Percentiles rank a stretch among this genome's conserved stretches.
phyloP scores from a whole-genome alignment of 2,113 vertebrate genomes.

The Balaenoptera acutorostrata region DNA sequence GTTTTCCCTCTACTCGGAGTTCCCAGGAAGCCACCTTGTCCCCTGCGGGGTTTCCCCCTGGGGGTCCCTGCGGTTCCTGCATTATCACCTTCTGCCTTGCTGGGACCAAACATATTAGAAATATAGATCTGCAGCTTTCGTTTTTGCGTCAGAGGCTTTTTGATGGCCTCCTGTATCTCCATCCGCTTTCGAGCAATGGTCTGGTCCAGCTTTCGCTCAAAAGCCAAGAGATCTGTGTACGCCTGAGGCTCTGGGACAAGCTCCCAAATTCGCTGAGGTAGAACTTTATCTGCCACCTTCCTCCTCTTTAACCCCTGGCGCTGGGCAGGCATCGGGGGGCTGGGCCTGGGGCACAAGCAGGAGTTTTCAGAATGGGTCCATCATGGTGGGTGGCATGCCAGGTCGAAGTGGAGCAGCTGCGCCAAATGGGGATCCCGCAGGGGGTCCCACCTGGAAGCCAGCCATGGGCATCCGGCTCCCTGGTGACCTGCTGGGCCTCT shows the following conservation, averaged over 20 bases:
- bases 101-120: slow-evolving; percentile 96
- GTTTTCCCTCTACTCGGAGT: slow-evolving; percentile 96
- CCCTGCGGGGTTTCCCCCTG: slow-evolving; percentile 51
- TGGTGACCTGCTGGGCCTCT: slow-evolving; percentile 90
- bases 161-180: slow-evolving; percentile 99
- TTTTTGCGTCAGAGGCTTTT: slow-evolving; percentile 99
- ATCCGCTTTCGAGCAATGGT: slow-evolving; percentile 97
- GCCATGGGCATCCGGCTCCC: slow-evolving; percentile 87
- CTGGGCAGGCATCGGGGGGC: slow-evolving; percentile 83
- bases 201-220: slow-evolving; percentile 98
- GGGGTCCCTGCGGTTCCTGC: slow-evolving; percentile 53
- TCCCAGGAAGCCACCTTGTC: slow-evolving; percentile 98
- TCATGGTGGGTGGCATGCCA: slow-evolving; percentile 88
- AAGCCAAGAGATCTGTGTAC: slow-evolving; percentile 98
- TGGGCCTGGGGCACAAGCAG: slow-evolving; percentile 91
- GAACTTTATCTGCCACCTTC: slow-evolving; percentile 99
- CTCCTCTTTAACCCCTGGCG: slow-evolving; percentile 93
- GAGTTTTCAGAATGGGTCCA: slow-evolving; percentile 94
- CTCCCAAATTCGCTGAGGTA: slow-evolving; percentile 97
- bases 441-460: slow-evolving; percentile 86
- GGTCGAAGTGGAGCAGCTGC: slow-evolving; percentile 87
- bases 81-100: slow-evolving; percentile 92
- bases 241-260: slow-evolving; percentile 98
- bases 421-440: slow-evolving; percentile 87
- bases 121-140: slow-evolving; percentile 98